Base-by-base conservation (phyloP, 2,113 vertebrate species). In the Apaloderma vittatum region DNA sequence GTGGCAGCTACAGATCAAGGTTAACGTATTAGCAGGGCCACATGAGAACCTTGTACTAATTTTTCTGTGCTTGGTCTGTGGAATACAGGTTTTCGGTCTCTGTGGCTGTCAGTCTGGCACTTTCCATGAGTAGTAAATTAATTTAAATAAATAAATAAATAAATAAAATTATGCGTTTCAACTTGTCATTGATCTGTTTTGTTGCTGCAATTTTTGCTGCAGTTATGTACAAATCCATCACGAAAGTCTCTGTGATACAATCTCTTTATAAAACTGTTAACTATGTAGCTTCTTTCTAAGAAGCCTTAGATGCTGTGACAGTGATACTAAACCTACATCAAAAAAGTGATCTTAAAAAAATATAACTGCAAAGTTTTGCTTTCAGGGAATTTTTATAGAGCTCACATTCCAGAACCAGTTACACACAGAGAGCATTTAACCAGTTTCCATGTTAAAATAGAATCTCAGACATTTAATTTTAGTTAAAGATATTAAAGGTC, bases 161-260 rank as follows among this genome's bases (percentile, higher is more conserved):
- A 91, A 84, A 90, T 22, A 66, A 62, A 90, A 45, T 24, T 45
- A 67, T 54, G n/a, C 68, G 12, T 87, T 96, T 91, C 62, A 46
- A 81, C 43, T 58, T 97, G 90, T 93, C 90, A 88, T 84, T 90
- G 85, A 88, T 63, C 77, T 96, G 81, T 80, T 97, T 94, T 92
- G 94, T 82, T 93, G 78, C 88, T 63, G 67, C 59, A 86, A 84
- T 93, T 93, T 97, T 91, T 91, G 48, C 89, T 80, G 63, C 43
- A 87, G 61, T 26, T 26, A 68, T 49, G 55, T 95, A 81, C 73
- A 95, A 93, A 95, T 94, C 90, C 77, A 96, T 96, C 95, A 96
- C 36, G 63, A 76, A 82, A 67, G 30, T 84, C 85, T 95, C 91
- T 49, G 14, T 54, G 93, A 96, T 70, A 48, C 58, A 88, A 94